Percentiles rank a stretch among this genome's conserved stretches.
Conservation (phyloP, 2,888 invertebrate species). For the Ophion costatus region DNA sequence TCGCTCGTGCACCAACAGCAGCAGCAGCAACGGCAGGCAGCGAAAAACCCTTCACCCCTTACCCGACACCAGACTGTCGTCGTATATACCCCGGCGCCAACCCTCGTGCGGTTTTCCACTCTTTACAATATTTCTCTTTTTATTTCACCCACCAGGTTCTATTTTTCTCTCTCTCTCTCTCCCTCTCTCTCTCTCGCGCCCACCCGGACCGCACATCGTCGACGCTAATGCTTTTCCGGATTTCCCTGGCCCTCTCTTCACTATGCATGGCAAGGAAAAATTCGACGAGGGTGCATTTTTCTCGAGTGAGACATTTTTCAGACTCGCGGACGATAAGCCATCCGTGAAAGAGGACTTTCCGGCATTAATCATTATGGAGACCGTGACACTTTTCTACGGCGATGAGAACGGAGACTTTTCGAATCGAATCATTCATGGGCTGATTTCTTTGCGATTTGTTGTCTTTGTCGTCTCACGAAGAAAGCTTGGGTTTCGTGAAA, state of each 20-base stretch:
- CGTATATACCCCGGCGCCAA: conserved; percentile 59
- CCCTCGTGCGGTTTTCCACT: conserved; percentile 43
- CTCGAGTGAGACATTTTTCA: conserved; percentile 22
- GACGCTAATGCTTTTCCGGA: conserved; percentile 33
- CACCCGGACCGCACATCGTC: background rate
- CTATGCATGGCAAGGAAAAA: conserved; percentile 1
- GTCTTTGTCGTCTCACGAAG: no score
- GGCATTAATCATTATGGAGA: background rate
- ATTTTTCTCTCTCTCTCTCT: conserved; percentile 15
- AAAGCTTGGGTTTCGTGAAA: no score
- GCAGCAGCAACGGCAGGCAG: conserved; percentile 33
- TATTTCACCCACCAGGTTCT: conserved; percentile 17
- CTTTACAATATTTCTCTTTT: conserved; percentile 23
- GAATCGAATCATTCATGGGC: no score
- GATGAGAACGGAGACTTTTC: background rate
- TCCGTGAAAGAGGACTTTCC: background rate
- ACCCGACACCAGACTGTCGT: conserved; percentile 60
- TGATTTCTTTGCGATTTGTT: no score
- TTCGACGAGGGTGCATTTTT: conserved; percentile 22
- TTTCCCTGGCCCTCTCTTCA: background rate
- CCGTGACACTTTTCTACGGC: no score
- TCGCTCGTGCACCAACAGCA: conserved; percentile 52
- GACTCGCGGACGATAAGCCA: background rate
- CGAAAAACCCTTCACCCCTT: conserved; percentile 48
- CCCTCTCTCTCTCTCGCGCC: conserved; percentile 9